phyloP scores from a whole-genome alignment of 1,140 invertebrate species.

The Dinoponera quadriceps region DNA sequence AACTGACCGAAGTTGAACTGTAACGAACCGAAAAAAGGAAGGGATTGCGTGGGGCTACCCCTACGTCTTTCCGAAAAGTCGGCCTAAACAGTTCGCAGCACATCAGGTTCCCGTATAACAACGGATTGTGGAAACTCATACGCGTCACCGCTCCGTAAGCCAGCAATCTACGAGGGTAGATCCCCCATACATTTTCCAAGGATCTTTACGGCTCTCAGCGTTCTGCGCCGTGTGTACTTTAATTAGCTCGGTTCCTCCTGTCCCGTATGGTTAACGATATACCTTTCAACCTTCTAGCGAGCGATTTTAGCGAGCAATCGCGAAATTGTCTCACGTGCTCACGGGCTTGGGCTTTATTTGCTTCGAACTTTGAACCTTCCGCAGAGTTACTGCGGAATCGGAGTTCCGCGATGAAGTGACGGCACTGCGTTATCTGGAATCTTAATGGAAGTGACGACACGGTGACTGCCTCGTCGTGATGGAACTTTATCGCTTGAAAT shows the following conservation, averaged over 20 bases:
- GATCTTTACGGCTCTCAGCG: conserved; percentile 52
- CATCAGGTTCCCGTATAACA: conserved; percentile 57
- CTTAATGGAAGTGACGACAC: conserved; percentile 68
- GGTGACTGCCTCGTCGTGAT: conserved; percentile 51
- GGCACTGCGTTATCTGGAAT: conserved; percentile 49
- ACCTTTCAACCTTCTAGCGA: conserved; percentile 39
- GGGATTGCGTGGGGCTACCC: neutral
- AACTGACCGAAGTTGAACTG: neutral
- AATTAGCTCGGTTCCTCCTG: conserved; percentile 68
- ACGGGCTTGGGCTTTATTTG: conserved; percentile 60
- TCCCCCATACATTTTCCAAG: conserved; percentile 54
- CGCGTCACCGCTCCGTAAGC: conserved; percentile 49
- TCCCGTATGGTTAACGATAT: conserved; percentile 53
- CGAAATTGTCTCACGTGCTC: conserved; percentile 71
- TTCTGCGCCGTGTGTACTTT: conserved; percentile 50
- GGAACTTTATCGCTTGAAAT: conserved; percentile 34
- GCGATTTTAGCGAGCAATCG: conserved; percentile 41
- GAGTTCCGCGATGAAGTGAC: conserved; percentile 55
- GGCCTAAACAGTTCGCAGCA: conserved; percentile 37
- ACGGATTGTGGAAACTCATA: conserved; percentile 49
- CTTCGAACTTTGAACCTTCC: conserved; percentile 64
- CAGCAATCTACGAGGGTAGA: conserved; percentile 52
- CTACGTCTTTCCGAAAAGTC: neutral
- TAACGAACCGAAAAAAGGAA: neutral
- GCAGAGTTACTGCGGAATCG: conserved; percentile 51